Evolutionary conservation across 2,113 vertebrate species (phyloP), one percentile per base, ranked within the genome.

Genomic region (Chaetorhynchus papuensis): DNA sequence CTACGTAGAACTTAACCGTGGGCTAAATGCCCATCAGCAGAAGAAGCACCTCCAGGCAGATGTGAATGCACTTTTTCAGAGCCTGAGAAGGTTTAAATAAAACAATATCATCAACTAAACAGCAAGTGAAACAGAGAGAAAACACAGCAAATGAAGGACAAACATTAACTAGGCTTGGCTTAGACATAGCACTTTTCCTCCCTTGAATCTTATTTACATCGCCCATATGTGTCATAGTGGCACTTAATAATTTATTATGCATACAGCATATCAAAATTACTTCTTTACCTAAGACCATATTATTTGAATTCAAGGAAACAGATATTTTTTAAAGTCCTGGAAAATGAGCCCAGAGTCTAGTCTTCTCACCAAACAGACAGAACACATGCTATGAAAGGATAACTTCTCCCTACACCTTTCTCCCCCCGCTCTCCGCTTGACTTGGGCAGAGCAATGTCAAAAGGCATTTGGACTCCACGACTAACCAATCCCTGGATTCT

Each of bases 401-500:
- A 65, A 41, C 41, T n/a, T 70, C 54, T 44, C 39, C 45, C 63
- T 33, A 49, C 42, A 71, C 61, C 47, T 71, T 87, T 66, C 60
- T 84, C 37, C 21, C n/a, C 57, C 41, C 1, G 2, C 31, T 92
- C 39, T 83, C 64, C 1, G 1, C 63, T 50, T 71, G 81, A 93
- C 89, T 92, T 57, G 49, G 56, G 33, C 37, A 91, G 15, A 75
- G 61, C 69, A 87, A 56, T 76, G 81, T 95, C 91, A 93, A 83
- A 93, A 94, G 89, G 69, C 39, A 16, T 89, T 60, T 96, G 69
- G 83, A 78, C 56, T 93, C 82, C 44, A 81, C 4, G 2, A 80
- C 69, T 56, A 83, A 90, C 89, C 95, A 94, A 95, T 95, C 88
- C 90, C 31, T 1, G 1, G 88, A 96, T 96, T 64, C 95, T 50